These are phyloP conservation scores for Fratercula arctica DNA, from an alignment of 2,797 vertebrate species.

Conservation along the genomic window DNA sequence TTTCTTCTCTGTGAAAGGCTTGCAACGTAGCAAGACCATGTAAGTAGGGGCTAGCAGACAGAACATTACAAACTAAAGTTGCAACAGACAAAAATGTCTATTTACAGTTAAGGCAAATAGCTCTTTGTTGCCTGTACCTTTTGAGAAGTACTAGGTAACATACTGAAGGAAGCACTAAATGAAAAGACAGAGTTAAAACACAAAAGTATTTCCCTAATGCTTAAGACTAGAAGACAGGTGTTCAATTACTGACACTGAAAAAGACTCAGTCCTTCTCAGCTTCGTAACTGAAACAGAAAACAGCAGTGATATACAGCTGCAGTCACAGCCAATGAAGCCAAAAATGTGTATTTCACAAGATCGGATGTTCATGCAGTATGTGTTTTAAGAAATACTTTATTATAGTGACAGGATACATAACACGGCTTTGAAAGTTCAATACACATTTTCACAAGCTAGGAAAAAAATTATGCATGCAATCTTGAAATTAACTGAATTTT, in stretches of 20 bases:
- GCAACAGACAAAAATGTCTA: neutral
- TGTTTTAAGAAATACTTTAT: neutral
- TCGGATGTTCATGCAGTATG: accelerated
- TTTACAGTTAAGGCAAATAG: neutral
- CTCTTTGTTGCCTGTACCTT: neutral
- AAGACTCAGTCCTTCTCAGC: neutral
- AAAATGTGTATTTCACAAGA: neutral
- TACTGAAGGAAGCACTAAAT: neutral
- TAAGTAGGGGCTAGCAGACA: neutral
- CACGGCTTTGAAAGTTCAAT: neutral
- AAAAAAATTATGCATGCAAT: neutral
- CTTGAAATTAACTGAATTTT: neutral
- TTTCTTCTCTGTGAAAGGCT: neutral
- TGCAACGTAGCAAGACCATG: neutral
- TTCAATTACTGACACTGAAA: neutral
- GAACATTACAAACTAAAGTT: neutral
- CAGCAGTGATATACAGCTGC: neutral
- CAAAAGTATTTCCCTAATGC: neutral
- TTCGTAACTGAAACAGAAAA: neutral
- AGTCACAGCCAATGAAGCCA: neutral
- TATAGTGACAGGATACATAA: neutral
- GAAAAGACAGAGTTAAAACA: neutral
- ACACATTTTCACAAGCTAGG: neutral
- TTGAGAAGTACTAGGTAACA: neutral
- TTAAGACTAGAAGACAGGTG: neutral